phyloP scores from a whole-genome alignment of 2,888 invertebrate genomes.

The Monopis laevigella region DNA sequence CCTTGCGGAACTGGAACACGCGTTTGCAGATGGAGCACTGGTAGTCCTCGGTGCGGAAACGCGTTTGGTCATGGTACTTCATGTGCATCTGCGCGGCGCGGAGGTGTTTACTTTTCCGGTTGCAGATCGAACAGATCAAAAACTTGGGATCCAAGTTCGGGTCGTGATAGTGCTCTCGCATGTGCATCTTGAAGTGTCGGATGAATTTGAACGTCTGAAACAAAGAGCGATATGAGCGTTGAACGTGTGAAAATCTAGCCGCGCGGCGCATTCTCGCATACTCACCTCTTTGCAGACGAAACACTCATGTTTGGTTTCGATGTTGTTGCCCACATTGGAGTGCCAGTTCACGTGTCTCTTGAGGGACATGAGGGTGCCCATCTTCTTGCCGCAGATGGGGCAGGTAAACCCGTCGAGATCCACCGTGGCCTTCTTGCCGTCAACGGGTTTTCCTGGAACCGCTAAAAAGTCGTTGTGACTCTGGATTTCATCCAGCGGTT shows the following conservation, averaged over 20 bases:
- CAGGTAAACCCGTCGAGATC: constrained; percentile 49
- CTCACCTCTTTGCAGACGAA: constrained; percentile 55
- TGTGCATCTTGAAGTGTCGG: constrained; percentile 52
- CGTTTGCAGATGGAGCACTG: constrained; percentile 57
- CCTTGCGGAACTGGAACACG: constrained; percentile 49
- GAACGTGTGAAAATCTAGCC: too few species aligned
- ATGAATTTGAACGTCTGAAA: constrained; percentile 54
- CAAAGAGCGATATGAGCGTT: constrained; percentile 2
- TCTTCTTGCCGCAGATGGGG: constrained; percentile 50
- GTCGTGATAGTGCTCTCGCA: constrained; percentile 52
- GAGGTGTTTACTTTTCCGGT: constrained; percentile 51
- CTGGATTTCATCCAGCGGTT: constrained; percentile 58
- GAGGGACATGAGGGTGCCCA: constrained; percentile 50
- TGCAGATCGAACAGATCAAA: constrained; percentile 52
- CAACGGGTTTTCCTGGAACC: constrained; percentile 32
- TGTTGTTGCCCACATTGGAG: constrained; percentile 42
- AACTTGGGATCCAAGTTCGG: constrained; percentile 44
- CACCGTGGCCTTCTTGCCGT: constrained; percentile 23
- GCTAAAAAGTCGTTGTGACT: constrained; percentile 57
- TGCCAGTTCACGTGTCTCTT: constrained; percentile 60
- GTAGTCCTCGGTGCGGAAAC: constrained; percentile 56
- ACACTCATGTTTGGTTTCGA: constrained; percentile 47
- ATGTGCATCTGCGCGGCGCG: constrained; percentile 50
- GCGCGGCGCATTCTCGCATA: not conserved
- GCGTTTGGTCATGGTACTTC: constrained; percentile 58